phyloP scores from a whole-genome alignment of 2,797 vertebrate species.

The Chanos chanos region DNA sequence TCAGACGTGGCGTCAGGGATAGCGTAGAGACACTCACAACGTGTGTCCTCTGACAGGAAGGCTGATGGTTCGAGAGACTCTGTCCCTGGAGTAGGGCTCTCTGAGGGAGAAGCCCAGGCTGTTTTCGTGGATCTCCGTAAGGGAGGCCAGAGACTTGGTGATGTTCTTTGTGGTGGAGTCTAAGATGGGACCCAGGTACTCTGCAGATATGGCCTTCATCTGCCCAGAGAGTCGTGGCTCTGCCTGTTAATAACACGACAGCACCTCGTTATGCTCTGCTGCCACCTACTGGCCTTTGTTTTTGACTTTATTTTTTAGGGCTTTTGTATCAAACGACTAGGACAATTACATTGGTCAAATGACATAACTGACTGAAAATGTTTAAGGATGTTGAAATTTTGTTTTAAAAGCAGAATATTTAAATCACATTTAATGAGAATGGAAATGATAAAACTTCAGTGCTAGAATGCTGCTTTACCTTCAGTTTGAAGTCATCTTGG shows the following conservation, averaged over 20 bases:
- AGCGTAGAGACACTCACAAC: conserved; percentile 77
- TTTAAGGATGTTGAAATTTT: no score
- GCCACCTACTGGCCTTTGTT: conserved; percentile 56
- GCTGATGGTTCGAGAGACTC: conserved; percentile 86
- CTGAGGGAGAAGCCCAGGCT: conserved; percentile 75
- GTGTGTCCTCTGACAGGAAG: conserved; percentile 90
- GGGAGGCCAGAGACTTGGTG: conserved; percentile 93
- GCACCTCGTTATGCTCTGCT: conserved; percentile 36
- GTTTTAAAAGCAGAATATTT: no score
- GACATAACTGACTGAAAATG: no score
- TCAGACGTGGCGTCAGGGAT: neutral
- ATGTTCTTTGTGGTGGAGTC: conserved; percentile 85
- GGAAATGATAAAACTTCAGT: no score
- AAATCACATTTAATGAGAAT: neutral
- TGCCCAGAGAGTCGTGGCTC: conserved; percentile 91
- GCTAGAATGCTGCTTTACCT: no score
- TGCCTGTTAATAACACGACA: conserved; percentile 60
- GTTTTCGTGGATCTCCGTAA: conserved; percentile 93
- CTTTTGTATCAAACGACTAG: no score
- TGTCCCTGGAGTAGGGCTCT: conserved; percentile 80
- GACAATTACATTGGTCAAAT: no score
- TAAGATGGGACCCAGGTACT: conserved; percentile 85
- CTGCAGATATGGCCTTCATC: conserved; percentile 93
- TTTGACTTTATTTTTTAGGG: no score
- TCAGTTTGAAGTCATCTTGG: conserved; percentile 95